Evolutionary conservation across 2,113 vertebrate species (phyloP).

Genomic region (Callithrix jacchus): DNA sequence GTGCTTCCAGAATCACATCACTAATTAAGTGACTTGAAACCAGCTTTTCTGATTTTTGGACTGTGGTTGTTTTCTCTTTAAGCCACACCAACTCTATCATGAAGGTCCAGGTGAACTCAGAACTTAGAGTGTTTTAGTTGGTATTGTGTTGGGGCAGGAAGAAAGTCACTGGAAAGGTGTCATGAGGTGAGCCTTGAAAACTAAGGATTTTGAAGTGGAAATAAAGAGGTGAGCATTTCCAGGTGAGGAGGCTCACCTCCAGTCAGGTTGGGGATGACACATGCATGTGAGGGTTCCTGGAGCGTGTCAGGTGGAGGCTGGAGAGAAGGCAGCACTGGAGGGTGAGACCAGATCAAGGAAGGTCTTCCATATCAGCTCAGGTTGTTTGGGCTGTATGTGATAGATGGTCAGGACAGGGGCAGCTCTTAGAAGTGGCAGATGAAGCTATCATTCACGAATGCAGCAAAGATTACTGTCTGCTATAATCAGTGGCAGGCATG

Average conservation of each 20-base stretch:
- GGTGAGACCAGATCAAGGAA: not conserved
- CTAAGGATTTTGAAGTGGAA: not conserved
- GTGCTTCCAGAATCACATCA: not conserved
- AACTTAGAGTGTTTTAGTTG: not conserved
- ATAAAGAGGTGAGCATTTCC: not conserved
- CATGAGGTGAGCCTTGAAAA: not conserved
- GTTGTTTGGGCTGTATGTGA: not conserved
- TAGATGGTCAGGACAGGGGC: not conserved
- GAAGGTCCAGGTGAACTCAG: not conserved
- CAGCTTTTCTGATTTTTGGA: not conserved
- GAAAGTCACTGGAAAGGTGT: not conserved
- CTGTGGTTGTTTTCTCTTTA: not conserved
- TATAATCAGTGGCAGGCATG: not conserved
- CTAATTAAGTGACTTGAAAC: not conserved
- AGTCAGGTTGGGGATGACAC: not conserved
- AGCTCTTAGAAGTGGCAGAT: not conserved
- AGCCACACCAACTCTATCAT: not conserved
- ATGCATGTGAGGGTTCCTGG: too few relatives aligned
- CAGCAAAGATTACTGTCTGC: too few relatives aligned
- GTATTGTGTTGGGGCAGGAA: not conserved
- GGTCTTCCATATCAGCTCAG: not conserved
- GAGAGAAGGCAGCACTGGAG: not conserved
- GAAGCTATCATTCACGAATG: fast-evolving
- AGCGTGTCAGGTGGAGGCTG: not conserved
- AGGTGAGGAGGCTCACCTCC: not conserved